These are phyloP conservation scores for Phylloscopus collybita DNA, from an alignment of 2,797 vertebrate species.

Conservation along the genomic window DNA sequence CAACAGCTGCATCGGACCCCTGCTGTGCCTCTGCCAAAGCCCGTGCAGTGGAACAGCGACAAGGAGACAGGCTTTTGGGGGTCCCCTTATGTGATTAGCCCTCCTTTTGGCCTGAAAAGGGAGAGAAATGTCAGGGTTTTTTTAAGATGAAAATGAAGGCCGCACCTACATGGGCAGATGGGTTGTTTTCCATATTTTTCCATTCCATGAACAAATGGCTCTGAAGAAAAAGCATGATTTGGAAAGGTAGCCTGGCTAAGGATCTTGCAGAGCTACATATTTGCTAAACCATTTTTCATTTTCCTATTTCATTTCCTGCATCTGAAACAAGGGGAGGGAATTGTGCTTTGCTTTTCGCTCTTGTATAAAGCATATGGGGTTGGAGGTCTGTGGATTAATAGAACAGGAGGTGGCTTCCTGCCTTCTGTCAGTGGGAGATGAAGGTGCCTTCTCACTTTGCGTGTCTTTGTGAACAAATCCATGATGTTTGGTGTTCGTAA, in stretches of 20 bases:
- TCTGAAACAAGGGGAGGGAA: not conserved
- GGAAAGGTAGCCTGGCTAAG: not conserved
- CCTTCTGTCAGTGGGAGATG: not conserved
- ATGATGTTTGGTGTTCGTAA: not conserved
- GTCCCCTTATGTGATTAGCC: not conserved
- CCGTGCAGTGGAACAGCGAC: accelerated
- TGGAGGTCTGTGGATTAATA: not conserved
- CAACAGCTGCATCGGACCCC: slow-evolving; percentile 15
- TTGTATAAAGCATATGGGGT: not conserved
- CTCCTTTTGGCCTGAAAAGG: not conserved
- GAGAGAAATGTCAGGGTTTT: not conserved
- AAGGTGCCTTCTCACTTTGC: not conserved
- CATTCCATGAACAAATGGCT: not conserved
- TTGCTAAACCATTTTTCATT: not conserved
- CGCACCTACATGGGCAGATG: not conserved
- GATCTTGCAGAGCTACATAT: not conserved
- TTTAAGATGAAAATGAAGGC: not conserved
- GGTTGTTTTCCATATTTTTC: not conserved
- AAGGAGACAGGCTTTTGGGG: not conserved
- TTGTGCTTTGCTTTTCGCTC: not conserved
- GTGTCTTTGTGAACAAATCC: not conserved
- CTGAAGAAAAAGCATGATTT: not conserved
- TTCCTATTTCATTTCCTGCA: not conserved
- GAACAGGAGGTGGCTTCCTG: not conserved
- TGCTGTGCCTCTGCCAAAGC: slow-evolving; percentile 6